Evolutionary conservation across 2,797 vertebrate species (phyloP).

Genomic region (Vultur gryphus): DNA sequence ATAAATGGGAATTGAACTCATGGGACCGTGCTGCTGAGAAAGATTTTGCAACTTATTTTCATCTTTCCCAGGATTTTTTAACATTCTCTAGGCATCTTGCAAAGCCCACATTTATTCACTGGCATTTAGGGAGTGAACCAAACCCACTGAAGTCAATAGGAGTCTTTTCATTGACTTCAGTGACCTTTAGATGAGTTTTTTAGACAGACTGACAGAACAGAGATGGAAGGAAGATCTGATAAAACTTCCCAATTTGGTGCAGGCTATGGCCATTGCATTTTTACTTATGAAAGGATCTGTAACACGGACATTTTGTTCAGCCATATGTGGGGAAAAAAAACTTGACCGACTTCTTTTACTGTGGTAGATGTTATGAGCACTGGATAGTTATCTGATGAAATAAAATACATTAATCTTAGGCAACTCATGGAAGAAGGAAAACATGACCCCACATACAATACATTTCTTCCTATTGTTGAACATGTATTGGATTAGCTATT

Average conservation of each 20-base stretch:
- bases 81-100: conserved; percentile 13
- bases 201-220: background rate
- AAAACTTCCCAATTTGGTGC: background rate
- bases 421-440: background rate
- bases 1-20: conserved; percentile 13
- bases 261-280: background rate
- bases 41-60: background rate
- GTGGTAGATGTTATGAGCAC: background rate
- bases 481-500: background rate
- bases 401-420: background rate
- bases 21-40: background rate
- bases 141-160: conserved; percentile 15
- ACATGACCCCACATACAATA: background rate
- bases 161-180: conserved; percentile 50
- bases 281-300: background rate
- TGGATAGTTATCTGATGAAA: background rate
- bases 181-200: conserved; percentile 45
- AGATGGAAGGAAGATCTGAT: background rate
- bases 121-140: conserved; percentile 19
- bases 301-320: background rate
- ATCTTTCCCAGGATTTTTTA: background rate
- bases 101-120: conserved; percentile 28
- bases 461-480: background rate
- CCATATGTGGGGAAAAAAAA: background rate
- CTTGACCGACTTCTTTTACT: background rate